Base-by-base conservation (phyloP, 2,113 vertebrate species). In the Perca flavescens region DNA sequence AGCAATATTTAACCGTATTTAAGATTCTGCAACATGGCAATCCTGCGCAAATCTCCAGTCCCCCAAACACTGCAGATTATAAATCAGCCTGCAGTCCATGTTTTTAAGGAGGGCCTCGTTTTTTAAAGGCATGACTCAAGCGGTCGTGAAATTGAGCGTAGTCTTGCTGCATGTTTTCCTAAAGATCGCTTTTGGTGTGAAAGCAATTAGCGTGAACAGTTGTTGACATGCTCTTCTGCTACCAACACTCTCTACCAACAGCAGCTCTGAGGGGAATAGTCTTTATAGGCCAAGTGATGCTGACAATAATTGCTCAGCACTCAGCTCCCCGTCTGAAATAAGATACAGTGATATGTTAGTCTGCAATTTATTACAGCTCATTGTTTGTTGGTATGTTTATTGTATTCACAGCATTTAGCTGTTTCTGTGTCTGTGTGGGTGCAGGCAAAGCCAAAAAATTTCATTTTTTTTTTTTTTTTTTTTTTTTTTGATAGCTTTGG, bases 191-290 rank as follows among this genome's bases (percentile, higher is more conserved):
- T 88, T 93, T 58, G 80, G 94, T 93, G 94, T 91, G 93, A 95
- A 94, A 93, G 93, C 93, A 95, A 94, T 95, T 94, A 95, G 92
- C 64, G 82, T 73, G 87, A 93, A 93, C 92, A 91, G 92, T 95
- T 93, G 94, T 94, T 88, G 85, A 92, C 94, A 93, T 89, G 93
- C 90, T 89, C 89, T 84, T 92, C 77, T 89, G 85, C 89, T 86
- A 88, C 83, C 74, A 85, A 90, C 86, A 86, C 87, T 91, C 70
- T 66, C 90, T 88, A 89, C 86, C 74, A 92, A 92, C 91, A 88
- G 83, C 82, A 70, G 84, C 92, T 93, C 92, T 79, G 90, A 91
- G 79, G 94, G 94, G 91, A 94, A 92, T 91, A 91, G 87, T 90
- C 88, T 94, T 93, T 90, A 89, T 86, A 88, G 90, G 86, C 91